Evolutionary conservation across 2,113 vertebrate genomes (phyloP), one percentile per base, ranked within the genome.

Genomic region (Glareola pratincola): DNA sequence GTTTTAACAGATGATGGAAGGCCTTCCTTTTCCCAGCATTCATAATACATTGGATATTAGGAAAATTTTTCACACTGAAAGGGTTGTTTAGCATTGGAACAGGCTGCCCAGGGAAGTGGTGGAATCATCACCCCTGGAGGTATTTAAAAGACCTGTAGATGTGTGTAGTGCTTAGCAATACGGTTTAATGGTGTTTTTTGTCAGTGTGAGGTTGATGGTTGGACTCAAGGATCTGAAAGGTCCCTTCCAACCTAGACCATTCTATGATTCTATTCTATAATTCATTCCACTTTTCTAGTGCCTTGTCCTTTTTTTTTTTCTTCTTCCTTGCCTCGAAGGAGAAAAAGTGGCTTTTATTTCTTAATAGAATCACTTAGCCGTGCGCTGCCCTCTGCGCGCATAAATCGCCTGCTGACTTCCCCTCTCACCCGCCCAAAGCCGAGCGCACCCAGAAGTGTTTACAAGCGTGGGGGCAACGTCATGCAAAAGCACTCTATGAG

Each of bases 321-420:
- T 51, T 7, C 29, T 39, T 26, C 45, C 51, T 51, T 85, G 32
- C 36, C 24, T 64, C 19, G n/a, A 57, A 56, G 48, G 20, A 62
- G 56, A 77, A 84, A 54, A 68, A 2, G 5, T 71, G 30, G 3
- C 22, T 9, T 22, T 48, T 66, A 41, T 36, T 36, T 17, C 20
- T 72, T 18, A 5, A 48, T 32, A 43, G n/a, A 14, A 53, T 59
- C 37, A 4, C 59, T 24, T 57, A 21, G 50, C 73, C 1, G 1
- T 14, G 16, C 4, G 4, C 45, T 39, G 37, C 18, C 7, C 37
- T 90, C 45, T 34, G 12, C 1, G 8, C 0, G 4, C 34, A 1
- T 56, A 56, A 56, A 36, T 71, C 2, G 2, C 64, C 80, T 10
- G 50, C 66, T 43, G 50, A 29, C 50, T 50, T 57, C 32, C 57